Evolutionary conservation across 1,140 invertebrate species (phyloP).

Genomic region (Rhyacophila brunnea): DNA sequence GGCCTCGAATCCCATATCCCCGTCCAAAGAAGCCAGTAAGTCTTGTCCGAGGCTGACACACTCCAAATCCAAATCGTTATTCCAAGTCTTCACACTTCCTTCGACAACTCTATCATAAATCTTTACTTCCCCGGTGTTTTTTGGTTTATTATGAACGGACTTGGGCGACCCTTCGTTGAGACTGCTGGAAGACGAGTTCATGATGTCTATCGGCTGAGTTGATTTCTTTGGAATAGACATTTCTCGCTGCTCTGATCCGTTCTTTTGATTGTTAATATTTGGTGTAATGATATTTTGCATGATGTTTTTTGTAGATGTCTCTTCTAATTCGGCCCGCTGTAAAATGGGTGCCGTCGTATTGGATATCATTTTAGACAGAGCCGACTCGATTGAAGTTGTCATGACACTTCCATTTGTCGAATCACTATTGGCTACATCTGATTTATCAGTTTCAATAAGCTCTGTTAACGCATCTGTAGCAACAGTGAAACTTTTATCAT

Average conservation of each 20-base stretch:
- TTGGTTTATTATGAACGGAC: conserved; percentile 5
- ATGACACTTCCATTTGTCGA: neutral
- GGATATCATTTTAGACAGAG: conserved; percentile 35
- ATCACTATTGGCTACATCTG: no score
- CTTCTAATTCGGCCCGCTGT: conserved; percentile 37
- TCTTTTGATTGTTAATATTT: conserved; percentile 6
- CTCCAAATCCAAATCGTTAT: conserved; percentile 56
- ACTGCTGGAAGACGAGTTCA: conserved; percentile 1
- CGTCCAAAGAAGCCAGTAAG: conserved; percentile 51
- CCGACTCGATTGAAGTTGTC: conserved; percentile 31
- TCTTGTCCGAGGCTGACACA: conserved; percentile 60
- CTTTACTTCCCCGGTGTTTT: conserved; percentile 42
- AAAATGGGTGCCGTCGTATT: conserved; percentile 39
- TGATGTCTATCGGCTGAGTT: conserved; percentile 24
- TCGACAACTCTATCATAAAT: conserved; percentile 54
- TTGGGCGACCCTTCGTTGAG: conserved; percentile 11
- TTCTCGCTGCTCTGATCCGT: conserved; percentile 12
- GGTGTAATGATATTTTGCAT: conserved; percentile 15
- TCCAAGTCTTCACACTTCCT: conserved; percentile 57
- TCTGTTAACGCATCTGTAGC: neutral
- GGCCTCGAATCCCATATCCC: conserved; percentile 41
- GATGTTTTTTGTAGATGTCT: conserved; percentile 26
- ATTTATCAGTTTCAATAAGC: no score
- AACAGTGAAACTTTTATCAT: no score
- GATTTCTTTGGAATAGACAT: conserved; percentile 21